Conservation (phyloP, 2,113 vertebrate species). For the Gopherus flavomarginatus region DNA sequence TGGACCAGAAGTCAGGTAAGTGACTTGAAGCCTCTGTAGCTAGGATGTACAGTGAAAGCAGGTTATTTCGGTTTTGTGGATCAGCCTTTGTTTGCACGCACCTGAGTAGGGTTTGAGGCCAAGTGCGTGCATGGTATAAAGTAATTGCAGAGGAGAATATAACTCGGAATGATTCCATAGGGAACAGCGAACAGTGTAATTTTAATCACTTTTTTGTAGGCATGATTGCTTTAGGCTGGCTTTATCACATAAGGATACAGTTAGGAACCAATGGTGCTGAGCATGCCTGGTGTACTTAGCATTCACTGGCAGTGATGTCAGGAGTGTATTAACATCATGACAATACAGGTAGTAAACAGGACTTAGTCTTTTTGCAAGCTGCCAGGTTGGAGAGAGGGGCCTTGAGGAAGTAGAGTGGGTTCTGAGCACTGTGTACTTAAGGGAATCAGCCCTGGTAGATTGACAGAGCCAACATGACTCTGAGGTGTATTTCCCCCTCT, state of each 20-base stretch:
- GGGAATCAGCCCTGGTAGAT: neutral
- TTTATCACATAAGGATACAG: neutral
- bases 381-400: neutral
- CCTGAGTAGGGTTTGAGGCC: neutral
- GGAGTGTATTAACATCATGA: neutral
- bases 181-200: neutral
- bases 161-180: too few relatives aligned
- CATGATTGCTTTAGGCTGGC: neutral
- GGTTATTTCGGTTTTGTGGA: neutral
- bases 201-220: neutral
- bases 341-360: neutral
- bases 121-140: fast-evolving
- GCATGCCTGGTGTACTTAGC: neutral
- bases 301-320: neutral
- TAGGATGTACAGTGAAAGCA: neutral
- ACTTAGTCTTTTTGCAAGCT: neutral
- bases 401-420: too few relatives aligned
- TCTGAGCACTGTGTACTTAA: neutral
- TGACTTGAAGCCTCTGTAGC: neutral
- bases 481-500: neutral
- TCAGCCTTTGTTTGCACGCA: neutral
- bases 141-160: neutral
- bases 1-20: slow-evolving; percentile 88
- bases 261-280: neutral
- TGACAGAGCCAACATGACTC: neutral